Conservation (phyloP, 2,113 vertebrate genomes). For the Meriones unguiculatus region DNA sequence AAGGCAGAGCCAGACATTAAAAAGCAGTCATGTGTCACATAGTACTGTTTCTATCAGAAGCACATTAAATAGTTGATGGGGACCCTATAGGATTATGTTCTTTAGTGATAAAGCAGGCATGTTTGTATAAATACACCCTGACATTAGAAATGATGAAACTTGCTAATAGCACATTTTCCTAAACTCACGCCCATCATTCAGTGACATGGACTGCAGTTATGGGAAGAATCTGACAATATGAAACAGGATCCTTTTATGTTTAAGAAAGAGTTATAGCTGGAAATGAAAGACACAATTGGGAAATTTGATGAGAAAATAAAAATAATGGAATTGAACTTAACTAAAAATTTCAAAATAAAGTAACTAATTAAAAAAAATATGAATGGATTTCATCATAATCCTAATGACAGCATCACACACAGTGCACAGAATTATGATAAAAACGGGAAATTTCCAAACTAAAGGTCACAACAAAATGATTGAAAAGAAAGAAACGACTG, state of each 20-base stretch:
- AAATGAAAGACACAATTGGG: background rate
- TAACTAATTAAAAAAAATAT: background rate
- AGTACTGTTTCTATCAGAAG: background rate
- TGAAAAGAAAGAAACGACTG: background rate
- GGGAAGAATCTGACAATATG: background rate
- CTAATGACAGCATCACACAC: no score
- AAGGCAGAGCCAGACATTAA: background rate
- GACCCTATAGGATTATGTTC: no score
- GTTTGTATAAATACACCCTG: background rate
- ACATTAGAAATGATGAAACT: background rate
- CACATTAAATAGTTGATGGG: no score
- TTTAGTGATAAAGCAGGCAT: no score
- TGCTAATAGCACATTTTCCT: background rate
- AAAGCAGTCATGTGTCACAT: background rate
- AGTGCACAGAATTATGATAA: background rate
- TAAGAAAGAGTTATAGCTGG: background rate
- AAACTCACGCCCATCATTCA: background rate
- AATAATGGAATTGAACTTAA: background rate
- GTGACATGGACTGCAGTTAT: background rate
- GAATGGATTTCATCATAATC: background rate
- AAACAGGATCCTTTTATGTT: background rate
- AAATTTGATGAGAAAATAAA: background rate
- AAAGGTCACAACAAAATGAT: background rate
- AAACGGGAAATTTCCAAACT: background rate
- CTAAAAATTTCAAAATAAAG: background rate